phyloP scores from a whole-genome alignment of 30 jellyfish, hydroid and myxozoan species.

The Turritopsis dohrnii region DNA sequence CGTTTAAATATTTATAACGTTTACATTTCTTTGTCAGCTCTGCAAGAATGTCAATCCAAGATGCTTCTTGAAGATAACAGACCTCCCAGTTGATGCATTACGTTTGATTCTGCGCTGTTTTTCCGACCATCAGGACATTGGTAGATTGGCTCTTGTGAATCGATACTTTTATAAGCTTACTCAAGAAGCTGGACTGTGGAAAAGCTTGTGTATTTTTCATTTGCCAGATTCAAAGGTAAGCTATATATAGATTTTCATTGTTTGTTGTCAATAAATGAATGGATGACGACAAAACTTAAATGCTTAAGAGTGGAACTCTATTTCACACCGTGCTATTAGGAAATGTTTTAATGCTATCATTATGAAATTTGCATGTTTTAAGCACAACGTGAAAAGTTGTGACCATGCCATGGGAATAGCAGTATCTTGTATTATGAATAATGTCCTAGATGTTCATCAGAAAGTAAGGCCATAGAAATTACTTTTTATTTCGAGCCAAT shows the following conservation, averaged over 20 bases:
- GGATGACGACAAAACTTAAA: too few relatives aligned
- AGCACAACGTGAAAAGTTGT: too few relatives aligned
- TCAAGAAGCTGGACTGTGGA: neutral
- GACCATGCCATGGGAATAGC: too few relatives aligned
- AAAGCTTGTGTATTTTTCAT: neutral
- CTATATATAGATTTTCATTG: neutral
- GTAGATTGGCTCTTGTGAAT: conserved; percentile 35
- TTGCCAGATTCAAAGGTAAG: conserved; percentile 4
- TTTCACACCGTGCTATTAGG: too few relatives aligned
- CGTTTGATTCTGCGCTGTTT: conserved; percentile 38
- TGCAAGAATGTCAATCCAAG: neutral
- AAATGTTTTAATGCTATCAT: too few relatives aligned
- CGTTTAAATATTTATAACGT: neutral
- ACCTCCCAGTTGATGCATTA: conserved; percentile 47
- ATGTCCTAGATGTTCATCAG: too few relatives aligned
- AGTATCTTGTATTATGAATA: too few relatives aligned
- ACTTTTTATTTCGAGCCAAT: too few relatives aligned
- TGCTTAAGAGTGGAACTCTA: too few relatives aligned
- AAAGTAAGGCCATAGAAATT: too few relatives aligned
- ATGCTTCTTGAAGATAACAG: neutral
- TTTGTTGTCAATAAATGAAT: too few relatives aligned
- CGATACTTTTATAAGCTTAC: conserved; percentile 23
- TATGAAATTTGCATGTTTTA: too few relatives aligned
- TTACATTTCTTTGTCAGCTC: neutral
- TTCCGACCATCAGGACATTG: conserved; percentile 51